Evolutionary conservation across 2,113 vertebrate species (phyloP).

Genomic region (Mus spicilegus): DNA sequence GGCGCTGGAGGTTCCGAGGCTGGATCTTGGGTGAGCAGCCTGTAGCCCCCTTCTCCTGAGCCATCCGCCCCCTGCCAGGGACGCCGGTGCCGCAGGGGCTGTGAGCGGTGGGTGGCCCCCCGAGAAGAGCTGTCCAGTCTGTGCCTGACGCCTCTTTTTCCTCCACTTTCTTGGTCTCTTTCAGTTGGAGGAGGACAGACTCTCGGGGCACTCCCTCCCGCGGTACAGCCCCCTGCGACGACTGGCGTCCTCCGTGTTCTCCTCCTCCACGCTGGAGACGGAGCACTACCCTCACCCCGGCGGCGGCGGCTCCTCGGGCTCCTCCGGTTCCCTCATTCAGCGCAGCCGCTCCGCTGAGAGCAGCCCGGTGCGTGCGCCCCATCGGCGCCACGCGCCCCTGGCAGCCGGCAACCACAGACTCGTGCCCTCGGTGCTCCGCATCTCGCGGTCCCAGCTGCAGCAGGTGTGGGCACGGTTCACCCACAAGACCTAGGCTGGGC

Average conservation of each 20-base stretch:
- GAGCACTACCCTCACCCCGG: constrained; percentile 96
- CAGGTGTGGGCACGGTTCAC: constrained; percentile 98
- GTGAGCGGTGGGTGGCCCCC: constrained; percentile 81
- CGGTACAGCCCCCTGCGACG: constrained; percentile 98
- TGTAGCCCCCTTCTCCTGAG: background rate
- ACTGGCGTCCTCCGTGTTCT: constrained; percentile 99
- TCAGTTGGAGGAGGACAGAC: constrained; percentile 97
- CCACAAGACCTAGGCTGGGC: constrained; percentile 95
- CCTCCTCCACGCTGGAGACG: constrained; percentile 98
- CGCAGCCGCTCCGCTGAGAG: constrained; percentile 99
- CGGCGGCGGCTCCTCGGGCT: constrained; percentile 82
- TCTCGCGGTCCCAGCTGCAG: constrained; percentile 96
- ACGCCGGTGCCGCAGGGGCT: constrained; percentile 74
- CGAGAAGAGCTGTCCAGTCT: constrained; percentile 89
- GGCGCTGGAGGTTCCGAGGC: constrained; percentile 21
- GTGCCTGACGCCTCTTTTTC: constrained; percentile 91
- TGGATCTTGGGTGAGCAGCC: background rate
- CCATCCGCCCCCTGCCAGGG: background rate
- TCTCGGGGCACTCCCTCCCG: constrained; percentile 92
- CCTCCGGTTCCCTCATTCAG: constrained; percentile 94
- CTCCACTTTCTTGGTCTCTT: constrained; percentile 99
- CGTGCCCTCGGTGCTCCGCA: constrained; percentile 96
- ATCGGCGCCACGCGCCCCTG: constrained; percentile 89
- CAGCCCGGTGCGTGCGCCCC: constrained; percentile 95
- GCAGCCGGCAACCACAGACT: constrained; percentile 94